These are phyloP conservation scores for Actinia equina DNA, from an alignment of 64 coral and sea anemone species.

Conservation along the genomic window DNA sequence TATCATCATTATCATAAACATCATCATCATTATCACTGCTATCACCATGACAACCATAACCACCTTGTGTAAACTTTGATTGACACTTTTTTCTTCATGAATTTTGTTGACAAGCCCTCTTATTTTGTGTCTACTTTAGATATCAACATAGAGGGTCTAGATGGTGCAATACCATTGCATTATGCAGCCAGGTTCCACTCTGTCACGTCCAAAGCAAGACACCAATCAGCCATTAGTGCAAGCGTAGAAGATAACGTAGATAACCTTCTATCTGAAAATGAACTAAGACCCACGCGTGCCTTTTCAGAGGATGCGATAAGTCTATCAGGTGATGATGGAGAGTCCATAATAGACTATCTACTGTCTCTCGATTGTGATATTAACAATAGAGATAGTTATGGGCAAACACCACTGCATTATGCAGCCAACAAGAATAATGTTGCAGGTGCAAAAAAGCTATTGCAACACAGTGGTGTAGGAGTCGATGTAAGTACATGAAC, in stretches of 20 bases:
- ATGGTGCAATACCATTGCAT: conserved; percentile 93
- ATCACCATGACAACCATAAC: too few species aligned
- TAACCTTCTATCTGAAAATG: background rate
- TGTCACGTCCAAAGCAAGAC: background rate
- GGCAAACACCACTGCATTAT: conserved; percentile 86
- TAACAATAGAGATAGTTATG: conserved; percentile 78
- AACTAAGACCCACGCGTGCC: background rate
- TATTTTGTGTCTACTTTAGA: conserved; percentile 13
- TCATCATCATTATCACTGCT: too few species aligned
- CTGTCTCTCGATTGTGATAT: conserved; percentile 33
- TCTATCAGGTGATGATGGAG: background rate
- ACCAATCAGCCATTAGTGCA: background rate
- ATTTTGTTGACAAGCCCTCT: too few species aligned
- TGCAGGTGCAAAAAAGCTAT: conserved; percentile 52
- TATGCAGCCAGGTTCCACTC: conserved; percentile 91
- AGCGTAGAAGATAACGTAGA: background rate
- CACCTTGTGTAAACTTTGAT: too few species aligned
- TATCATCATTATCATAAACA: too few species aligned
- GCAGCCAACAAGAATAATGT: conserved; percentile 80
- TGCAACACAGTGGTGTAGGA: conserved; percentile 45
- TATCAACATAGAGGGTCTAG: conserved; percentile 56
- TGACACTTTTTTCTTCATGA: too few species aligned
- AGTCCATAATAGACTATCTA: conserved; percentile 56
- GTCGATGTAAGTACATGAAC: conserved; percentile 75
- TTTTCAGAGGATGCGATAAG: background rate